Evolutionary conservation across 2,888 invertebrate species (phyloP).

Genomic region (Philhelius pedissequus): DNA sequence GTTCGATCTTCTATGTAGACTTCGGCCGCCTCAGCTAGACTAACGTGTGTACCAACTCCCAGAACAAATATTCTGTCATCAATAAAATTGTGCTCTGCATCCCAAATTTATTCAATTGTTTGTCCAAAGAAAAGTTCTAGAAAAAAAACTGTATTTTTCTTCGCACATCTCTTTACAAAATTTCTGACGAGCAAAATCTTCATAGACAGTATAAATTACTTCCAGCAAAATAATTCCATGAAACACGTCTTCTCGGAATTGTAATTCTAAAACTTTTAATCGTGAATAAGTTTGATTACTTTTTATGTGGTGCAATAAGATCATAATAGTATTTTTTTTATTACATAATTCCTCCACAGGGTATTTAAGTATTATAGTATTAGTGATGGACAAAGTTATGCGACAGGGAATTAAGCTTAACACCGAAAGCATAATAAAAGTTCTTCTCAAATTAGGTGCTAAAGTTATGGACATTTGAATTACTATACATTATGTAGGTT

Average conservation of each 20-base stretch:
- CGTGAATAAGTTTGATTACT: slow-evolving; percentile 35
- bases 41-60: no score
- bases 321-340: slow-evolving; percentile 1
- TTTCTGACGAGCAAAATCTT: neutral
- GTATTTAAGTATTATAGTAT: neutral
- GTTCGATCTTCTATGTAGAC: no score
- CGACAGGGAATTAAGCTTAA: slow-evolving; percentile 5
- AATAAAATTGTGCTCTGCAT: neutral
- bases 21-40: no score
- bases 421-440: slow-evolving; percentile 9
- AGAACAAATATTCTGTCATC: neutral
- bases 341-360: neutral
- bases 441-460: neutral
- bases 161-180: neutral
- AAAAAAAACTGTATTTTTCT: neutral
- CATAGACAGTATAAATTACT: neutral
- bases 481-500: neutral
- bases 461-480: neutral
- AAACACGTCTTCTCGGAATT: neutral
- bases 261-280: slow-evolving; percentile 19
- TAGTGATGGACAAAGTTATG: neutral
- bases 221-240: neutral
- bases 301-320: slow-evolving; percentile 28
- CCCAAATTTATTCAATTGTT: neutral
- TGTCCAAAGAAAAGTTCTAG: neutral